Percentiles rank a stretch among this genome's conserved stretches.
phyloP scores from a whole-genome alignment of 2,113 vertebrate genomes.

The Bucco capensis region DNA sequence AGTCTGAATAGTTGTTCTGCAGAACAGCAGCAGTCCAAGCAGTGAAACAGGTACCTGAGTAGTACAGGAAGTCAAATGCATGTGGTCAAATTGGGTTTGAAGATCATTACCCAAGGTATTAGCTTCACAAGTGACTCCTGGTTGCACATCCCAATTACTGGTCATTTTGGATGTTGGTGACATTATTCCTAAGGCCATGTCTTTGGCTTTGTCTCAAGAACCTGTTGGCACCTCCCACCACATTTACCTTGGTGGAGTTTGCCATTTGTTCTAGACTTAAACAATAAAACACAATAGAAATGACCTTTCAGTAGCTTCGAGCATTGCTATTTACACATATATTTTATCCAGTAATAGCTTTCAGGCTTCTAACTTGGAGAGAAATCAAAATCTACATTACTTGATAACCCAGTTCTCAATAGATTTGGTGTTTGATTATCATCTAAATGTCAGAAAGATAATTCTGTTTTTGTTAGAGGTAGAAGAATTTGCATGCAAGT shows the following conservation, averaged over 20 bases:
- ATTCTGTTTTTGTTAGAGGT: not conserved
- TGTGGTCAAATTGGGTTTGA: not conserved
- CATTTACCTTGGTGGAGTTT: not conserved
- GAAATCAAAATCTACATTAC: not conserved
- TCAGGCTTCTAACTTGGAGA: not conserved
- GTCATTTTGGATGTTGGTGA: not conserved
- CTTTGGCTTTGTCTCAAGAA: not conserved
- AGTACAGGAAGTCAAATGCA: not conserved
- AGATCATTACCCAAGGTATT: not conserved
- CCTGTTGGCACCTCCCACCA: not conserved
- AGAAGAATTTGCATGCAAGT: not conserved
- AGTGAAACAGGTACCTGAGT: not conserved
- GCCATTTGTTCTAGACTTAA: constrained; percentile 26
- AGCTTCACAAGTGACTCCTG: not conserved
- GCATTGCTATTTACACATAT: not conserved
- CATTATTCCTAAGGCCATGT: not conserved
- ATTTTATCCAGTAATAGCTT: not conserved
- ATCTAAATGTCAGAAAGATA: not conserved
- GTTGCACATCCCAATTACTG: not conserved
- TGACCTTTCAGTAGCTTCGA: not conserved
- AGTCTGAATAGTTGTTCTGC: not conserved
- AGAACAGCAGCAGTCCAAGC: not conserved
- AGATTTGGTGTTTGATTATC: not conserved
- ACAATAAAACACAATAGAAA: not conserved
- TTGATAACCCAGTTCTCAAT: not conserved